Evolutionary conservation across 2,113 vertebrate species (phyloP), one percentile per base, ranked within the genome.

Genomic region (Lucifuga dentata): DNA sequence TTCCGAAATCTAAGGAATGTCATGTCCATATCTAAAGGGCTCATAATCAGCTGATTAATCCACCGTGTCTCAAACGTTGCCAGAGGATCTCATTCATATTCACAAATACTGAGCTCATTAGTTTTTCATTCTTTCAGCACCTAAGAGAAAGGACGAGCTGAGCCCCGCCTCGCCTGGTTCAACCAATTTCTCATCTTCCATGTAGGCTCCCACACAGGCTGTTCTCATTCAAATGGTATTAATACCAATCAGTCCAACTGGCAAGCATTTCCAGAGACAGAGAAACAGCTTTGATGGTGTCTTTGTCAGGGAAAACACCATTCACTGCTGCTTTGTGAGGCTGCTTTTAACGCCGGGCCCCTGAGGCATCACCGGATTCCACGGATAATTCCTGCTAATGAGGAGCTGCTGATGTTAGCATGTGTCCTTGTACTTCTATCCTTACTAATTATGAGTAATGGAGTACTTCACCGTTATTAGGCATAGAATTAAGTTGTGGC

Each of bases 191-290:
- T 63, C 43, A 24, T 62, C 40, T 65, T 66, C 15, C 52, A 51
- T 38, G 23, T 3, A 55, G 21, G 16, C 71, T 62, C 20, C 11
- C 15, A 44, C 29, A 48, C 43, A 68, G 62, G 29, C 38, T 68
- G 52, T 68, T 58, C 33, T 43, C 45, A 62, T 60, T 60, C 39
- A 56, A 44, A 10, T 46, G 38, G 62, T 39, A 68, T 53, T 61
- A 40, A 48, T 36, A 67, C 43, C 15, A 59, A 23, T 45, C n/a
- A 23, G 58, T 48, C 35, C 62, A 72, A 52, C 48, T 65, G 70
- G 61, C 29, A 21, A 23, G 20, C 49, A 20, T 73, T 32, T 51
- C 46, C 44, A 39, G 35, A 64, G 49, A 72, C 10, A 51, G 5
- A 59, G 40, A 43, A 40, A 21, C 20, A 11, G 48, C 16, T 36